phyloP scores from a whole-genome alignment of 2,888 invertebrate species.

The Sarcophaga subvicina region DNA sequence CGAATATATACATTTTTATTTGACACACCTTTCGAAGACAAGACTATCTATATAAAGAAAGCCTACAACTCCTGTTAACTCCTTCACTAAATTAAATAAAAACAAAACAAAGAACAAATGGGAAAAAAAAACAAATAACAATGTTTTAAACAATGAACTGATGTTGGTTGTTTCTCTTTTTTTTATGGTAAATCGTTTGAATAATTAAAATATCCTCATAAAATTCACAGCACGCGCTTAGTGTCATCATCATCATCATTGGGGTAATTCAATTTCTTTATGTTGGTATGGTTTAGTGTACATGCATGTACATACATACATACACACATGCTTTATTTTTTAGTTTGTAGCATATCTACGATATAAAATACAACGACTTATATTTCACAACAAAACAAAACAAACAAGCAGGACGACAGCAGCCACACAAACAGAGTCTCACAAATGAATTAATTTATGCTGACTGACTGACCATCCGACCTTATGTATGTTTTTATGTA shows the following conservation, averaged over 20 bases:
- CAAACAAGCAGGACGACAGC: slow-evolving; percentile 5
- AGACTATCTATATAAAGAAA: neutral
- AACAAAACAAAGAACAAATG: neutral
- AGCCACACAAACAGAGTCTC: neutral
- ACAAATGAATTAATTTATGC: slow-evolving; percentile 71
- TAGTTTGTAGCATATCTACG: slow-evolving; percentile 25
- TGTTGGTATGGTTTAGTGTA: neutral
- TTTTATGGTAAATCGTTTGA: slow-evolving; percentile 53
- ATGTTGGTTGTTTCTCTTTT: neutral
- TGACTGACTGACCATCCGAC: slow-evolving; percentile 65
- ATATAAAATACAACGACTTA: slow-evolving; percentile 8
- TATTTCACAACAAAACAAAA: slow-evolving; percentile 44
- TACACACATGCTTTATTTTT: neutral
- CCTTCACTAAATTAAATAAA: slow-evolving; percentile 21
- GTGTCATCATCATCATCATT: slow-evolving; percentile 71
- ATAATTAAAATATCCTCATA: slow-evolving; percentile 76
- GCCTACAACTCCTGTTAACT: slow-evolving; percentile 24
- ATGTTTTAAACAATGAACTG: slow-evolving; percentile 7
- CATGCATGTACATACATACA: neutral
- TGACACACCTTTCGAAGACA: neutral
- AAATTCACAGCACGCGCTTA: slow-evolving; percentile 76
- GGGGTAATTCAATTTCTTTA: slow-evolving; percentile 55
- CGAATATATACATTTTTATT: neutral
- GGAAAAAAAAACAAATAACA: slow-evolving; percentile 10
- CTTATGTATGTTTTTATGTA: slow-evolving; percentile 65